Evolutionary conservation across 2,113 vertebrate genomes (phyloP).

Genomic region (Cebidichthys violaceus): DNA sequence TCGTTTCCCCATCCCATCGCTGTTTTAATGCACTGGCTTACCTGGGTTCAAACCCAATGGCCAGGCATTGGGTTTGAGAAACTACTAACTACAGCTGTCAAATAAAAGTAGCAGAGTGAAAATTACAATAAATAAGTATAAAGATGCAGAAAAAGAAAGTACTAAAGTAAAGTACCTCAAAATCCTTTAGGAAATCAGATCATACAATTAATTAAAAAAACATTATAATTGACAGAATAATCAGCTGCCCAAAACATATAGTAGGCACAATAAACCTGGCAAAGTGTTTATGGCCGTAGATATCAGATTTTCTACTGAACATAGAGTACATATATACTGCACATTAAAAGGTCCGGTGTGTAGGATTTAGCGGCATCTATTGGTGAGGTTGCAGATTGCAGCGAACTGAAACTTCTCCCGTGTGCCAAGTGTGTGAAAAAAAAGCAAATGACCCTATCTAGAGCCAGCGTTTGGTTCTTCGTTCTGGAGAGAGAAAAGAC

Average conservation of each 20-base stretch:
- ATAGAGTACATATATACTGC: neutral
- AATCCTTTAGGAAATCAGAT: neutral
- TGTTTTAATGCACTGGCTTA: neutral
- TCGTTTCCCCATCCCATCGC: neutral
- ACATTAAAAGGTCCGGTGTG: too few species aligned
- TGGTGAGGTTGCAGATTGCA: too few species aligned
- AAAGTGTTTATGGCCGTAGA: neutral
- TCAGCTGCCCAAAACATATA: too few species aligned
- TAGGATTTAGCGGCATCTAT: too few species aligned
- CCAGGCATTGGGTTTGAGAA: too few species aligned
- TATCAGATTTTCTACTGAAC: neutral
- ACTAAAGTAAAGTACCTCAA: neutral
- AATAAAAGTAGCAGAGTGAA: neutral
- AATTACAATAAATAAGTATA: neutral
- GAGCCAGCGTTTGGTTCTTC: too few species aligned
- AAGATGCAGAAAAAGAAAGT: neutral
- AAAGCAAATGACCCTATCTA: too few species aligned
- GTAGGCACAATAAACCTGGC: neutral
- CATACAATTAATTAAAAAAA: neutral
- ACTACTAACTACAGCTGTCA: neutral
- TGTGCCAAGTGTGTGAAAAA: too few species aligned
- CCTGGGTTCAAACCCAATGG: neutral
- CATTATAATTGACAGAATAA: too few species aligned
- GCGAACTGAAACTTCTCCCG: too few species aligned
- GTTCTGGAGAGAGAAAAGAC: neutral